Base-by-base conservation (phyloP, 2,797 vertebrate species). In the Catamblyrhynchus diadema region DNA sequence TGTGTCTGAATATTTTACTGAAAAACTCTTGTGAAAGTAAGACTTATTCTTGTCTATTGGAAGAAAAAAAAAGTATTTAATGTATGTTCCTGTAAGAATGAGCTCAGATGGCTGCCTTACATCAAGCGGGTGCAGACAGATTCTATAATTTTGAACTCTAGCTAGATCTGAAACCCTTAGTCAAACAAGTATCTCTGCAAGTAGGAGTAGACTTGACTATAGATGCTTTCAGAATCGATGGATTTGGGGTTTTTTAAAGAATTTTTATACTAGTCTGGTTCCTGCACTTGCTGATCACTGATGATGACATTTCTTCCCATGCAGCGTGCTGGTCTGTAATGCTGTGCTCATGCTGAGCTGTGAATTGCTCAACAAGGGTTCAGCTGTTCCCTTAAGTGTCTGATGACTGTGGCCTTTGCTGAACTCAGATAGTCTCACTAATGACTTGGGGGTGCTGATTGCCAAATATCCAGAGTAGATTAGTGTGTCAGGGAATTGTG, bases 341-440 rank as follows among this genome's bases (percentile, higher is more conserved):
- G 48, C 71, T n/a, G 86, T 45, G 54, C 50, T 92, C 7, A 2
- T 79, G 91, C 79, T 92, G 89, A 90, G 87, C 91, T 96, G 80
- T 81, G 61, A 92, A 83, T 94, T 96, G 91, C 94, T 94, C 86
- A 83, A 74, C 45, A 24, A 39, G 48, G 81, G 33, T 33, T 89
- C 32, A 45, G 80, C 72, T 72, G 54, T 69, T 94, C 71, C 56
- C 86, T 65, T 30, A 25, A 51, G 72, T 54, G 59, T 45, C 53
- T 74, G 6, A 78, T 85, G 69, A 61, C 78, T 80, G 35, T 39
- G 86, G 59, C 75, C 87, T 91, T 86, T 60, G 12, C 45, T 93
- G 89, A 88, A 57, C 85, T 93, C 50, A 24, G n/a, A 44, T 61
- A 47, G 47, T 47, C 48, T 84, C 77, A 20, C 54, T 95, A 39